Evolutionary conservation across 2,113 vertebrate genomes (phyloP).

Genomic region (Mellivora capensis): DNA sequence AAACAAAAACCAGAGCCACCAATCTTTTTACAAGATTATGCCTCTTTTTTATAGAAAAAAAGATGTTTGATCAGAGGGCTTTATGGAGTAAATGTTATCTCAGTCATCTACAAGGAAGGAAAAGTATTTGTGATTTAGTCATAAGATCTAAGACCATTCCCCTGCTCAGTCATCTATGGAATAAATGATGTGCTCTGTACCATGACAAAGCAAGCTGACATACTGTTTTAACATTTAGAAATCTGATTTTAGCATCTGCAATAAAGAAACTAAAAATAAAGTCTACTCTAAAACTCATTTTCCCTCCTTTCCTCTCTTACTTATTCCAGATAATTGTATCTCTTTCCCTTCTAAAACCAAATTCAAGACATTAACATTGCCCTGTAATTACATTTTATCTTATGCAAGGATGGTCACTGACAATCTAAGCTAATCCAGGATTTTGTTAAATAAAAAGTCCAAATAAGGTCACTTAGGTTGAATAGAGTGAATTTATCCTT

Average conservation of each 20-base stretch:
- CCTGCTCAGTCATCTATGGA: not conserved
- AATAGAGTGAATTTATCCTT: constrained; percentile 48
- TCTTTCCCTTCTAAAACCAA: not conserved
- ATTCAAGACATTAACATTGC: constrained; percentile 33
- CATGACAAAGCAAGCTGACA: not conserved
- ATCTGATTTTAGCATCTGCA: constrained; percentile 2
- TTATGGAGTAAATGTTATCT: not conserved
- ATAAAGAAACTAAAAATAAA: constrained; percentile 17
- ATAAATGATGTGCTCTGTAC: not conserved
- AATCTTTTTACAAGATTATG: not conserved
- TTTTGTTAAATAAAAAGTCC: constrained; percentile 63
- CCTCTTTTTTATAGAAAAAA: not conserved
- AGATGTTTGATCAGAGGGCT: not conserved
- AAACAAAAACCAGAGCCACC: not conserved
- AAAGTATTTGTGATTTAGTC: not conserved
- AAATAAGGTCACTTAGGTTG: constrained; percentile 55
- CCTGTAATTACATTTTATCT: constrained; percentile 34
- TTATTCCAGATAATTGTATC: not conserved
- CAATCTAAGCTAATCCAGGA: constrained; percentile 52
- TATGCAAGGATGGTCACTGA: constrained; percentile 42
- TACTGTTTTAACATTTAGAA: not conserved
- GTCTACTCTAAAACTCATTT: not conserved
- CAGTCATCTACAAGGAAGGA: not conserved
- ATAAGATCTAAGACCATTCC: not conserved
- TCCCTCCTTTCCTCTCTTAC: not conserved